Percentiles rank a stretch among this genome's conserved stretches.
phyloP scores from a whole-genome alignment of 2,888 invertebrate species.

The Agrochola litura region DNA sequence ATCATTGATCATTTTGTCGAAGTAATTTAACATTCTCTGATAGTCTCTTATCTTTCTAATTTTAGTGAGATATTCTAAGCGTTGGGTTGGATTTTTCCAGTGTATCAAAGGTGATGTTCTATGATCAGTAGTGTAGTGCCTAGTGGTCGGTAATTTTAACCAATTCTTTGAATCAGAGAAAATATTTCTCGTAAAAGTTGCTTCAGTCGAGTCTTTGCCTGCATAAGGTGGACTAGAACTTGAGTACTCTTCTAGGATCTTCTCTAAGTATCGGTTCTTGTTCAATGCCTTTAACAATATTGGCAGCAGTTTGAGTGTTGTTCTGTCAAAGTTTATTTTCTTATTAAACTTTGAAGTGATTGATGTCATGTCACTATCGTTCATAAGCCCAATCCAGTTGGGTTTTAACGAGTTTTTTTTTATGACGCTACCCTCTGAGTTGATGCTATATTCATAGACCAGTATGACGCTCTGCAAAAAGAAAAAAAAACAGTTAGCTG shows the following conservation, averaged over 20 bases:
- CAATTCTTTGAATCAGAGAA: constrained; percentile 74
- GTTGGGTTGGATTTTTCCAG: constrained; percentile 75
- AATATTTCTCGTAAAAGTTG: constrained; percentile 72
- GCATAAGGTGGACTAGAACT: constrained; percentile 70
- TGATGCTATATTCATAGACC: constrained; percentile 81
- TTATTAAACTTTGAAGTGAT: constrained; percentile 73
- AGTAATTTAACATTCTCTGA: constrained; percentile 80
- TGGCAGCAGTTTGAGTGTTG: constrained; percentile 79
- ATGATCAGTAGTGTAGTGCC: constrained; percentile 75
- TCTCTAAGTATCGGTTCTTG: constrained; percentile 77
- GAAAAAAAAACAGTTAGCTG: constrained; percentile 34
- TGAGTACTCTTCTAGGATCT: constrained; percentile 75
- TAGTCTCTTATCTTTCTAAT: constrained; percentile 82
- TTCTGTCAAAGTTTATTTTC: constrained; percentile 74
- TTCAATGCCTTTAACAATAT: constrained; percentile 80
- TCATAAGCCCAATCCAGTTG: constrained; percentile 78
- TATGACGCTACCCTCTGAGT: constrained; percentile 65
- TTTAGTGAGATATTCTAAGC: constrained; percentile 82
- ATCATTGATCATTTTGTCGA: constrained; percentile 82
- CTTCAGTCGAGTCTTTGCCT: constrained; percentile 70
- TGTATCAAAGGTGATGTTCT: constrained; percentile 78
- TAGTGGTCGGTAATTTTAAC: constrained; percentile 74
- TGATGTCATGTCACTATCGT: constrained; percentile 72
- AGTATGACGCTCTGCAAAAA: constrained; percentile 82
- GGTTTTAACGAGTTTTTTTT: constrained; percentile 64